phyloP scores from a whole-genome alignment of 1,140 invertebrate genomes.

The Lordiphosa stackelbergi region DNA sequence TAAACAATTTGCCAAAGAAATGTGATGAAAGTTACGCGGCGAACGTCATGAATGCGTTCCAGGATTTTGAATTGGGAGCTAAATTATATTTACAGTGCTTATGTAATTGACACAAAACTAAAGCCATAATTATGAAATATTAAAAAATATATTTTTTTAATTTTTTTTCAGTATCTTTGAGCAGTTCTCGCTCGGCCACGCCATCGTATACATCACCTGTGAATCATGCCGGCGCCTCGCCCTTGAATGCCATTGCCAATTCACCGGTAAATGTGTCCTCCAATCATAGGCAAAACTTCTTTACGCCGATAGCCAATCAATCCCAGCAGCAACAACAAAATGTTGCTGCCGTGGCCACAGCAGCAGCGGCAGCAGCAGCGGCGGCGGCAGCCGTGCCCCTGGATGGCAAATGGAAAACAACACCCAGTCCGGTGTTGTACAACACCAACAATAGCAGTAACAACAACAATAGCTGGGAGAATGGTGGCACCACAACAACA shows the following conservation, averaged over 20 bases:
- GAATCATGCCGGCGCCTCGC: conserved; percentile 81
- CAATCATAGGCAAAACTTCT: conserved; percentile 85
- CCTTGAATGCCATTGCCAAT: conserved; percentile 82
- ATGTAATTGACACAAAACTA: conserved; percentile 51
- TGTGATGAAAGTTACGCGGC: conserved; percentile 20
- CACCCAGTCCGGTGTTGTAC: conserved; percentile 74
- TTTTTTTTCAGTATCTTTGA: conserved; percentile 86
- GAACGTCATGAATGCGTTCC: conserved; percentile 68
- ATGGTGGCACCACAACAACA: conserved; percentile 36
- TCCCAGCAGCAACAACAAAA: conserved; percentile 78
- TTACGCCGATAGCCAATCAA: conserved; percentile 86
- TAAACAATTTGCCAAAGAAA: conserved; percentile 12
- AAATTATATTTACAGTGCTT: conserved; percentile 77
- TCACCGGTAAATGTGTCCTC: conserved; percentile 82
- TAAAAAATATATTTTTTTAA: conserved; percentile 11
- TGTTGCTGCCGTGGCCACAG: conserved; percentile 56
- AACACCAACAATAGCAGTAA: conserved; percentile 50
- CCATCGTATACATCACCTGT: conserved; percentile 90
- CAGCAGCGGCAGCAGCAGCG: conserved; percentile 34
- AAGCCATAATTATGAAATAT: not conserved
- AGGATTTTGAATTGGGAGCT: conserved; percentile 71
- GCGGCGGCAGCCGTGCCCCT: conserved; percentile 44
- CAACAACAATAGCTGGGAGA: conserved; percentile 53
- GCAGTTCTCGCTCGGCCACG: conserved; percentile 92
- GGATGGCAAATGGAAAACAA: conserved; percentile 71